Evolutionary conservation across 2,797 vertebrate species (phyloP).

Genomic region (Luscinia megarhynchos): DNA sequence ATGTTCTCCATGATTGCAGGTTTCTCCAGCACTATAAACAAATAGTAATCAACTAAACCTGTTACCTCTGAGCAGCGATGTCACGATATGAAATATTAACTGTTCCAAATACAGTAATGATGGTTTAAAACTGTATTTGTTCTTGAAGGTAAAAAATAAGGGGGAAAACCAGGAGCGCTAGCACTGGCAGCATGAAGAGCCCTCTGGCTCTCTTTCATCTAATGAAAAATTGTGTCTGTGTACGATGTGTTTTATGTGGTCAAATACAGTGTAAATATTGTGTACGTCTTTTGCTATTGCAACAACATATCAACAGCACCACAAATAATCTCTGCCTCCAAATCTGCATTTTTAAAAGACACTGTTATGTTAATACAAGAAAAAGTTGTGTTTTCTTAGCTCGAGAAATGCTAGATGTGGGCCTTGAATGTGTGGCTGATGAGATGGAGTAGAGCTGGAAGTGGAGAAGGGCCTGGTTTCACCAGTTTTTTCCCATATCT

Average conservation of each 20-base stretch:
- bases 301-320: conserved; percentile 75
- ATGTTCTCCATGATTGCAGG: conserved; percentile 90
- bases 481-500: neutral
- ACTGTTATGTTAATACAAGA: conserved; percentile 73
- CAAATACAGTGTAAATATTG: conserved; percentile 82
- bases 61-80: conserved; percentile 84
- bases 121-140: conserved; percentile 79
- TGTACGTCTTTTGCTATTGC: conserved; percentile 75
- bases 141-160: conserved; percentile 79
- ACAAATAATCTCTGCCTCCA: conserved; percentile 74
- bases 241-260: conserved; percentile 78
- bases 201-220: conserved; percentile 75
- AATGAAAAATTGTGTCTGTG: conserved; percentile 80
- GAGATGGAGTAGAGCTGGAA: neutral
- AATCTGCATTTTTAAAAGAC: conserved; percentile 80
- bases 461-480: neutral
- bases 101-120: conserved; percentile 84
- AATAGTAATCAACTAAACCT: conserved; percentile 89
- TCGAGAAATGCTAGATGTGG: conserved; percentile 13
- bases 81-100: conserved; percentile 85
- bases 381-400: conserved; percentile 61
- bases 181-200: conserved; percentile 69
- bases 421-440: neutral
- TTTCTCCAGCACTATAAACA: conserved; percentile 90
- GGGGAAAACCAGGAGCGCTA: conserved; percentile 62